Percentiles rank a stretch among this genome's conserved stretches.
These are phyloP conservation scores for Sternarchorhynchus goeldii DNA, from an alignment of 2,797 vertebrate genomes.

Conservation along the genomic window DNA sequence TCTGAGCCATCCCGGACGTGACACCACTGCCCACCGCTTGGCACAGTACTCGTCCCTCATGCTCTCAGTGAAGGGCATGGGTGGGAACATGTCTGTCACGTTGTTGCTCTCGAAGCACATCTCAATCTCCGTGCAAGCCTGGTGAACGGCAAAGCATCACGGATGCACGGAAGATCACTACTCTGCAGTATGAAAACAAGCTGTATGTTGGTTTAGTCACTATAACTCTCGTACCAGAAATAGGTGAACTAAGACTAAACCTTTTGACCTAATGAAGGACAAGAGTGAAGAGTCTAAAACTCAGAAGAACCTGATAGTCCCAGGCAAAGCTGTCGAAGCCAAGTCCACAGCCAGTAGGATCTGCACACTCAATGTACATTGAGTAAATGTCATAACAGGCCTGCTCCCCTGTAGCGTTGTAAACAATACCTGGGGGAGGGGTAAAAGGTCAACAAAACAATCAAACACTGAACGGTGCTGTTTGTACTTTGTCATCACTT, in stretches of 20 bases:
- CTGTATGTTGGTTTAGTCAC: neutral
- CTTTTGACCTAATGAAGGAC: neutral
- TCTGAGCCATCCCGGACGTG: conserved; percentile 79
- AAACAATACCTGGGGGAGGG: conserved; percentile 80
- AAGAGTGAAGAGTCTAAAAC: neutral
- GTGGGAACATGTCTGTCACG: conserved; percentile 88
- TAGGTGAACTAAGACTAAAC: too few species aligned
- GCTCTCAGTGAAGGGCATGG: conserved; percentile 77
- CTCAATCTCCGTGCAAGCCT: conserved; percentile 93
- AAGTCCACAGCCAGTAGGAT: conserved; percentile 88
- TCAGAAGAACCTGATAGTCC: conserved; percentile 89
- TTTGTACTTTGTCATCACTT: too few species aligned
- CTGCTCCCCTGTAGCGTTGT: conserved; percentile 79
- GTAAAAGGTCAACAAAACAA: neutral
- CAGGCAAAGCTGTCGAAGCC: conserved; percentile 84
- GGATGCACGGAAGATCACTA: neutral
- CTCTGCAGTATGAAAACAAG: neutral
- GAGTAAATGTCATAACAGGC: conserved; percentile 81
- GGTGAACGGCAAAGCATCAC: neutral
- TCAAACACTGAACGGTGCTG: neutral
- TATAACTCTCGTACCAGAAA: neutral
- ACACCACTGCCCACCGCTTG: conserved; percentile 81
- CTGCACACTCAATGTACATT: conserved; percentile 83
- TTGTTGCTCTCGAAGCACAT: conserved; percentile 89
- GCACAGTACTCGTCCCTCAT: conserved; percentile 80